Evolutionary conservation across 2,113 vertebrate species (phyloP).

Genomic region (Oncorhynchus keta): DNA sequence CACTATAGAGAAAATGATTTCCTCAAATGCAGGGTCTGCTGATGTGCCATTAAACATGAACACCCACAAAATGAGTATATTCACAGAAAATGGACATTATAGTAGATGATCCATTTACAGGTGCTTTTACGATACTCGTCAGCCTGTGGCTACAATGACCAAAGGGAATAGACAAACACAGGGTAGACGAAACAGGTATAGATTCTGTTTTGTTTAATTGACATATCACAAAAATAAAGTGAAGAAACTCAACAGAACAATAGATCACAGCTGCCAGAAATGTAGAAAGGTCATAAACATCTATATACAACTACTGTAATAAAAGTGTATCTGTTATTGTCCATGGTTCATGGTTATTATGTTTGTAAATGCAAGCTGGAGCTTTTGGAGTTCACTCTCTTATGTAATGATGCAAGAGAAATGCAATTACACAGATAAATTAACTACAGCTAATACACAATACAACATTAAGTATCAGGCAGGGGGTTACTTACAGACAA

Average conservation of each 20-base stretch:
- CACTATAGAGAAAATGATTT: not conserved
- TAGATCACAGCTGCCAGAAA: conserved; percentile 64
- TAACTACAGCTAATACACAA: conserved; percentile 14
- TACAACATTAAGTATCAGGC: too few relatives aligned
- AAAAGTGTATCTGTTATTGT: not conserved
- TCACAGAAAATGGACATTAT: too few relatives aligned
- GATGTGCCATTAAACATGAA: not conserved
- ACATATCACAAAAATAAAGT: conserved; percentile 20
- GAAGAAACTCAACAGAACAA: conserved; percentile 26
- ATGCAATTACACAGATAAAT: conserved; percentile 23
- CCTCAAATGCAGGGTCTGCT: not conserved
- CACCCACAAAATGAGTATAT: too few relatives aligned
- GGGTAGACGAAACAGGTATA: not conserved
- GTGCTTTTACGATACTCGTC: too few relatives aligned
- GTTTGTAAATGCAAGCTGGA: conserved; percentile 8
- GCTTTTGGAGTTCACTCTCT: not conserved
- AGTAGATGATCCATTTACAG: too few relatives aligned
- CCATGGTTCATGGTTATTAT: conserved; percentile 17
- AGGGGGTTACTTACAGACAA: not conserved
- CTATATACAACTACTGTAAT: not conserved
- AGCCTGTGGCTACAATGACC: too few relatives aligned
- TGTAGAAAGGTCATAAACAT: not conserved
- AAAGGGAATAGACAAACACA: not conserved
- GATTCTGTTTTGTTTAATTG: conserved; percentile 32
- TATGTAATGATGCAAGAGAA: not conserved